Percentiles rank a stretch among this genome's conserved stretches.
Conservation (phyloP, 1,140 invertebrate species). For the Ridgeia piscesae region DNA sequence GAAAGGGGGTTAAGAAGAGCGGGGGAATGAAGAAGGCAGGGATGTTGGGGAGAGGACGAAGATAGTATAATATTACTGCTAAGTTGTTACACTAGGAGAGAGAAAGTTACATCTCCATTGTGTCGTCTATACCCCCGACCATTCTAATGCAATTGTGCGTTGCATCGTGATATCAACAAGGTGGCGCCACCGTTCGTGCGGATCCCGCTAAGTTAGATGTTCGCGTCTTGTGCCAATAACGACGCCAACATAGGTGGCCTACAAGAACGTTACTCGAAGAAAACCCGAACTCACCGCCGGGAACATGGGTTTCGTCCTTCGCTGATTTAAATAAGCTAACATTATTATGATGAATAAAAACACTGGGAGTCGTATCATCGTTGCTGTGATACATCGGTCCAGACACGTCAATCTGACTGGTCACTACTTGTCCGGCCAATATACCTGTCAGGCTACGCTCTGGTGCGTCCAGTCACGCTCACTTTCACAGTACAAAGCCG, state of each 20-base stretch:
- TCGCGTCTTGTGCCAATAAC: not conserved
- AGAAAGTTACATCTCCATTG: no score
- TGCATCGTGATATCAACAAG: not conserved
- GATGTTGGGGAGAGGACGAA: not conserved
- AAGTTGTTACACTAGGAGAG: no score
- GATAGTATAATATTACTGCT: no score
- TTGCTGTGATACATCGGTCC: not conserved
- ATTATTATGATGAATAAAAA: not conserved
- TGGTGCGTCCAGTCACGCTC: not conserved
- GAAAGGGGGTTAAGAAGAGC: not conserved
- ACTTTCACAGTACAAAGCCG: not conserved
- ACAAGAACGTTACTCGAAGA: no score
- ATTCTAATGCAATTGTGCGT: not conserved
- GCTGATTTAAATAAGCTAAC: no score
- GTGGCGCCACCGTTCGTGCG: not conserved
- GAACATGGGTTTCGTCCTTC: no score
- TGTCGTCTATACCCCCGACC: not conserved
- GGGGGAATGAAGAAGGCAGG: not conserved
- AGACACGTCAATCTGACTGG: not conserved
- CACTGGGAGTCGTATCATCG: not conserved
- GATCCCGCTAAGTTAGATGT: not conserved
- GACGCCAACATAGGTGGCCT: not conserved
- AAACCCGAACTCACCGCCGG: no score
- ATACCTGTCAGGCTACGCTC: not conserved
- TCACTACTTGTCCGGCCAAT: not conserved